Evolutionary conservation across 2,113 vertebrate species (phyloP).

Genomic region (Phoxinus phoxinus): DNA sequence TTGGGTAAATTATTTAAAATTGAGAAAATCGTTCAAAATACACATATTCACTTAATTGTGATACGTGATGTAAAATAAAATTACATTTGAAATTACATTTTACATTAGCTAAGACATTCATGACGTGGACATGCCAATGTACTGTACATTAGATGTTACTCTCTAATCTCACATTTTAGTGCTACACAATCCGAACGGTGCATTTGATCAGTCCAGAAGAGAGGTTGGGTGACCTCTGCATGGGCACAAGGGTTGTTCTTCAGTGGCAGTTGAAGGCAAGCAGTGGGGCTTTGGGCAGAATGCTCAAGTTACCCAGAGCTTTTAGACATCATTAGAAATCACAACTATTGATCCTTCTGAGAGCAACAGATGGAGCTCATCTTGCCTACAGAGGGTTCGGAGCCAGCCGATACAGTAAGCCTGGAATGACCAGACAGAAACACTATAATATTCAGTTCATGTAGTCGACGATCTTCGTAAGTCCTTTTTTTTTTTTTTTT

Average conservation of each 20-base stretch:
- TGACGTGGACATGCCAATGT: background rate
- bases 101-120: background rate
- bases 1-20: background rate
- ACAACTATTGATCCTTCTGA: constrained; percentile 68
- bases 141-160: background rate
- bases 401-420: constrained; percentile 50
- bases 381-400: constrained; percentile 42
- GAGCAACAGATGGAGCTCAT: constrained; percentile 67
- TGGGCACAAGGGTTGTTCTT: constrained; percentile 26
- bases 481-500: background rate
- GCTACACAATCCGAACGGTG: background rate
- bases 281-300: constrained; percentile 32
- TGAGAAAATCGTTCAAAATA: background rate
- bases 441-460: constrained; percentile 8
- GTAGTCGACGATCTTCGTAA: background rate
- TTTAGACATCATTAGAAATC: constrained; percentile 71
- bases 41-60: background rate
- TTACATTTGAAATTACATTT: no score
- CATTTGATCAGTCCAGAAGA: background rate
- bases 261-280: constrained; percentile 34
- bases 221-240: constrained; percentile 13
- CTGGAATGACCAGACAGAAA: background rate
- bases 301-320: constrained; percentile 71
- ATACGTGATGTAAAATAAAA: background rate
- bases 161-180: background rate